Percentiles rank a stretch among this genome's conserved stretches.
Conservation (phyloP, 1,140 invertebrate species). For the Leucophenga varia region DNA sequence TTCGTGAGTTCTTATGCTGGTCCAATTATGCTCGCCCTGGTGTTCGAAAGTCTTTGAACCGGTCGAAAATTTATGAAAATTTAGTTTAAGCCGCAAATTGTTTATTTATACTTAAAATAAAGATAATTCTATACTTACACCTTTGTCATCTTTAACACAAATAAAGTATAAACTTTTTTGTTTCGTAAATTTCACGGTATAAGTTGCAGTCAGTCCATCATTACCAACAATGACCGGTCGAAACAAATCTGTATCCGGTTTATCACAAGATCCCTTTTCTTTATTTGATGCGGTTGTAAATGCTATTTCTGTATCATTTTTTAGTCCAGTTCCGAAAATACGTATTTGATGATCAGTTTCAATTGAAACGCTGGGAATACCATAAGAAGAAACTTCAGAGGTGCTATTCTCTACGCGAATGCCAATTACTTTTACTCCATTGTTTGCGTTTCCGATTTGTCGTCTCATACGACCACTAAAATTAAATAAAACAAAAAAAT, state of each 20-base stretch:
- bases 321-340: constrained; percentile 74
- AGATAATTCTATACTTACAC: constrained; percentile 24
- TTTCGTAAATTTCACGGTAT: constrained; percentile 63
- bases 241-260: constrained; percentile 58
- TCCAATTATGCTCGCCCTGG: no score
- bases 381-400: no score
- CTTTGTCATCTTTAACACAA: constrained; percentile 58
- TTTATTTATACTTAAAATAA: no score
- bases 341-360: constrained; percentile 63
- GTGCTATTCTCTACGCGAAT: no score
- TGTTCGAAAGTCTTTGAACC: no score
- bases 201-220: constrained; percentile 59
- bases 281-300: constrained; percentile 65
- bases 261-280: constrained; percentile 60
- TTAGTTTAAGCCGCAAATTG: no score
- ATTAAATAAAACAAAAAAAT: no score
- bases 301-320: constrained; percentile 66
- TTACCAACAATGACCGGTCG: constrained; percentile 57
- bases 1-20: no score
- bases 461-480: no score
- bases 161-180: constrained; percentile 62
- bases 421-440: no score
- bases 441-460: no score
- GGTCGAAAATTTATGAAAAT: no score
- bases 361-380: constrained; percentile 68